Conservation (phyloP, 2,113 vertebrate genomes). For the Dasyornis broadbenti region DNA sequence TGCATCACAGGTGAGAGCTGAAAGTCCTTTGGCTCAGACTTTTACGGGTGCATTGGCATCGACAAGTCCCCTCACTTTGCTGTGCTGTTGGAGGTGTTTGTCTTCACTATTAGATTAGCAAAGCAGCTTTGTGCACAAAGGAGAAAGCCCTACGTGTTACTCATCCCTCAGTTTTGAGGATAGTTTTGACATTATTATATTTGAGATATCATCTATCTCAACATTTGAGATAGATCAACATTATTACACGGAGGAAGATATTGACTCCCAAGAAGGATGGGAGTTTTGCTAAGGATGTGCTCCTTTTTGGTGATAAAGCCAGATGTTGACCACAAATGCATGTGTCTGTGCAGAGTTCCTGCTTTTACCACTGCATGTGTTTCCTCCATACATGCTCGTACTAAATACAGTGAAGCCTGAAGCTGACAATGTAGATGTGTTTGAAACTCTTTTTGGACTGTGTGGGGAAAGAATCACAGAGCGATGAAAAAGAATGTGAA, state of each 20-base stretch:
- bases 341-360: not conserved
- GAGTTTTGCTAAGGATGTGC: not conserved
- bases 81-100: not conserved
- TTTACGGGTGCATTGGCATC: fast-evolving
- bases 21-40: not conserved
- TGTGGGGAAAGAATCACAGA: not conserved
- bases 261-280: not conserved
- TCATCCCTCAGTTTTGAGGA: not conserved
- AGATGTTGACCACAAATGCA: not conserved
- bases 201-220: not conserved
- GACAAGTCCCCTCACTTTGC: not conserved
- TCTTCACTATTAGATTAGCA: not conserved
- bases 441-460: not conserved
- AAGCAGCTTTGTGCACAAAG: not conserved
- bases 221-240: not conserved
- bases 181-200: not conserved
- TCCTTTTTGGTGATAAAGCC: not conserved
- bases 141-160: not conserved
- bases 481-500: not conserved
- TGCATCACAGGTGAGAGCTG: conserved; percentile 86
- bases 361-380: not conserved
- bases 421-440: not conserved
- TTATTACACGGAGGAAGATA: not conserved
- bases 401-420: not conserved
- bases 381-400: fast-evolving